Conservation (phyloP, 2,113 vertebrate species). For the Cygnus buccinator region DNA sequence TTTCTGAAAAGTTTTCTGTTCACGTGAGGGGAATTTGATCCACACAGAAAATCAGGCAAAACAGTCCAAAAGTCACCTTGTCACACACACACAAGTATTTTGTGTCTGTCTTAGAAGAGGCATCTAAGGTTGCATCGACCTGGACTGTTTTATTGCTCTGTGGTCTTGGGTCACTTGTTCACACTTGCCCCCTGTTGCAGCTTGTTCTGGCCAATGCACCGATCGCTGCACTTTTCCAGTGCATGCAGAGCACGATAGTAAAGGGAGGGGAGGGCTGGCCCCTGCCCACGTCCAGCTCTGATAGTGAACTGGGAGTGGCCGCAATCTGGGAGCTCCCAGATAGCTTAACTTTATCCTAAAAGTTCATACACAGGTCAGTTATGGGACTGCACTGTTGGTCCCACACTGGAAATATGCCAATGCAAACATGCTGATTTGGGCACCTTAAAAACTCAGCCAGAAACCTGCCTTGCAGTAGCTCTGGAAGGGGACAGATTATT, state of each 20-base stretch:
- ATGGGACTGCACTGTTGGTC: neutral
- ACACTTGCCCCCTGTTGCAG: neutral
- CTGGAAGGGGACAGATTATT: neutral
- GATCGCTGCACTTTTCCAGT: neutral
- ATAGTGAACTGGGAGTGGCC: neutral
- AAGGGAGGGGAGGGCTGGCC: neutral
- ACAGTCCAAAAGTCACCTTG: neutral
- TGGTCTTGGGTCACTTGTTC: neutral
- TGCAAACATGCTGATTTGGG: neutral
- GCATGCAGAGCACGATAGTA: neutral
- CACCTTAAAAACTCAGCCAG: neutral
- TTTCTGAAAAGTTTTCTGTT: neutral
- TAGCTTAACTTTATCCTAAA: neutral
- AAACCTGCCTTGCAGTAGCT: neutral
- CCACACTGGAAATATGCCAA: neutral
- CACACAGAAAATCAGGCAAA: neutral
- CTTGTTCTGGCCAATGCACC: rapidly evolving
- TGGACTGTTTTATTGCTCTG: neutral
- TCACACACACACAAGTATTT: neutral
- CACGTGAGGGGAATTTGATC: neutral
- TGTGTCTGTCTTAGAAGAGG: neutral
- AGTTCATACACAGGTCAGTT: neutral
- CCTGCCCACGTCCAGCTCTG: neutral
- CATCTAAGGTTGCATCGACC: neutral
- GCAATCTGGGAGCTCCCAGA: neutral